phyloP scores from a whole-genome alignment of 2,797 vertebrate genomes.

The Chiroxiphia lanceolata region DNA sequence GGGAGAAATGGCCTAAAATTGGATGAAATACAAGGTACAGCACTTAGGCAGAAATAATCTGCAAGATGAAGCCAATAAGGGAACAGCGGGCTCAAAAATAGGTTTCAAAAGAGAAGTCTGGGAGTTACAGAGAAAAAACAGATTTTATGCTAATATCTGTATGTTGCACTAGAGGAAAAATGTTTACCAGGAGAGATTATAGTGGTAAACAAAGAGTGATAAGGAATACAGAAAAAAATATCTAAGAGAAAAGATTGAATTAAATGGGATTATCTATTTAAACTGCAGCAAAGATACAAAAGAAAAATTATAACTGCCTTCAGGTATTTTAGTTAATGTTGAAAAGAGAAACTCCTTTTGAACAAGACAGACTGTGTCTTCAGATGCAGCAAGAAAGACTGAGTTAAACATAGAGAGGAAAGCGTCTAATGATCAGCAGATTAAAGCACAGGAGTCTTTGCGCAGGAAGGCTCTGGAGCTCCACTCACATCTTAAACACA shows the following conservation, averaged over 20 bases:
- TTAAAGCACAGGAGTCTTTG: background rate
- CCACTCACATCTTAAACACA: background rate
- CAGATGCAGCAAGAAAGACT: background rate
- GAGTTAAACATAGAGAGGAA: background rate
- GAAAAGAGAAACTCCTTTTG: background rate
- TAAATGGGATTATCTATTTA: background rate
- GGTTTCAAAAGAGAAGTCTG: background rate
- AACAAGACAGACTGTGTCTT: background rate
- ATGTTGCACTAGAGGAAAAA: background rate
- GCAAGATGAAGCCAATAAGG: background rate
- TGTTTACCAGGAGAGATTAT: background rate
- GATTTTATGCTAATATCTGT: background rate
- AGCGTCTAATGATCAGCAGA: background rate
- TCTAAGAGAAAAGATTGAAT: background rate
- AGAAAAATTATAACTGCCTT: background rate
- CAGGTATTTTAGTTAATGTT: background rate
- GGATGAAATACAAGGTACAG: background rate
- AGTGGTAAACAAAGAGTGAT: background rate
- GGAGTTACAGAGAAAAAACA: background rate
- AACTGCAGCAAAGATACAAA: background rate
- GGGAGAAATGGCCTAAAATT: conserved; percentile 21
- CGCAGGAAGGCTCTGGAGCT: background rate
- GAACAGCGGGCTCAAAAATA: background rate
- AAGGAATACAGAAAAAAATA: background rate
- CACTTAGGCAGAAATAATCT: conserved; percentile 29